Percentiles rank a stretch among this genome's conserved stretches.
Conservation (phyloP, 1,140 invertebrate genomes). For the Cherax quadricarinatus region DNA sequence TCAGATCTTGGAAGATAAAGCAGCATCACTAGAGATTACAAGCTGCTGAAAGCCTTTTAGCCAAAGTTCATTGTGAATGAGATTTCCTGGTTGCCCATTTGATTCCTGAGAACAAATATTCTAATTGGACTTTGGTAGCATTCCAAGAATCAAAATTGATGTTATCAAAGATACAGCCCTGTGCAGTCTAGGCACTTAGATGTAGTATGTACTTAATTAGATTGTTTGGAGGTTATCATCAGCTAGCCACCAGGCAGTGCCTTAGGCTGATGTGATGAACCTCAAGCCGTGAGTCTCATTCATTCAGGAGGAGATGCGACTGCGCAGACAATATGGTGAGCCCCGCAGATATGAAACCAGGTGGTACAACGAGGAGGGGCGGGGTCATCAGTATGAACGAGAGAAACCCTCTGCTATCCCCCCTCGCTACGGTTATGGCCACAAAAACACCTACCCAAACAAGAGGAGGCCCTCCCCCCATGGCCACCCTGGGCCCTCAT, state of each 20-base stretch:
- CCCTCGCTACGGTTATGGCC: slow-evolving; percentile 50
- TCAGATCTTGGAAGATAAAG: slow-evolving; percentile 32
- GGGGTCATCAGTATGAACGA: slow-evolving; percentile 47
- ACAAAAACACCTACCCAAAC: slow-evolving; percentile 30
- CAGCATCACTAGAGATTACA: slow-evolving; percentile 42
- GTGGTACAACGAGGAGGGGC: slow-evolving; percentile 43
- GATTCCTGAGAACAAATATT: slow-evolving; percentile 22
- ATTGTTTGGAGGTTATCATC: slow-evolving; percentile 45
- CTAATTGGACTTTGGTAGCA: slow-evolving; percentile 38
- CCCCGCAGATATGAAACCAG: slow-evolving; percentile 43
- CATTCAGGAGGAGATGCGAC: slow-evolving; percentile 57
- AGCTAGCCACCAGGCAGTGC: slow-evolving; percentile 43
- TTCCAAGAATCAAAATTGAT: slow-evolving; percentile 32
- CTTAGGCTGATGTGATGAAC: slow-evolving; percentile 34
- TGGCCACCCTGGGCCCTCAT: slow-evolving; percentile 29
- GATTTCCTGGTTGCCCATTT: slow-evolving; percentile 20
- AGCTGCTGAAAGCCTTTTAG: slow-evolving; percentile 19
- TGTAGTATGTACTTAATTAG: slow-evolving; percentile 38
- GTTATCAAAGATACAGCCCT: slow-evolving; percentile 27
- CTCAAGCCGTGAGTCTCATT: slow-evolving; percentile 47
- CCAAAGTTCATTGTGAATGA: slow-evolving; percentile 24
- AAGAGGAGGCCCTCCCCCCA: slow-evolving; percentile 52
- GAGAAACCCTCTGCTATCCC: slow-evolving; percentile 31
- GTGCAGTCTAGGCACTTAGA: slow-evolving; percentile 48
- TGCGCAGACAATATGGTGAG: slow-evolving; percentile 39